These are phyloP conservation scores for Tribolium madens DNA, from an alignment of 1,140 invertebrate species.

Conservation along the genomic window DNA sequence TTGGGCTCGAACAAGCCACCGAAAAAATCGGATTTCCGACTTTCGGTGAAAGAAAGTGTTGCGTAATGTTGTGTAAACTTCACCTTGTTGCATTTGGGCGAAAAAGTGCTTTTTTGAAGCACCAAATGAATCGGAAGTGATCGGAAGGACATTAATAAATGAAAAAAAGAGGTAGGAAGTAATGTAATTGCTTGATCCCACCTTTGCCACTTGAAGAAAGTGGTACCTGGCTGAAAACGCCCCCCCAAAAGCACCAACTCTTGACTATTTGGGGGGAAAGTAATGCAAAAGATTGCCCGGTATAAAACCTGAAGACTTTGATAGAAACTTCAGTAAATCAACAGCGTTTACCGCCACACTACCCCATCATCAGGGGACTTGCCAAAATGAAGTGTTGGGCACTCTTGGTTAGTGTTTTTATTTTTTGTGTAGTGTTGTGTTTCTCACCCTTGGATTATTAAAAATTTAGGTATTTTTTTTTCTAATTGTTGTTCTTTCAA, in stretches of 20 bases:
- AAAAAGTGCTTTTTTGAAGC: not conserved
- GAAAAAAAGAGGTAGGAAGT: constrained; percentile 28
- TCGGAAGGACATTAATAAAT: not conserved
- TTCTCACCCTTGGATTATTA: constrained; percentile 35
- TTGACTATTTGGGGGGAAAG: constrained; percentile 50
- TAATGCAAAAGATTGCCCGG: constrained; percentile 54
- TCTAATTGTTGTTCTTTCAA: constrained; percentile 53
- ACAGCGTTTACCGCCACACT: constrained; percentile 56
- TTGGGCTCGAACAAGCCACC: not conserved
- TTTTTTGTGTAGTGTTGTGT: constrained; percentile 47
- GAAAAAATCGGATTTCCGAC: constrained; percentile 12
- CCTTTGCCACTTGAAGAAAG: constrained; percentile 19
- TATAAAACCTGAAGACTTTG: constrained; percentile 56
- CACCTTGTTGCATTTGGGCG: not conserved
- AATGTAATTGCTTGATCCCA: constrained; percentile 27
- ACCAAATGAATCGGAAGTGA: constrained; percentile 26
- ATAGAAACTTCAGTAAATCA: constrained; percentile 58
- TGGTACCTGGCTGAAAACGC: constrained; percentile 32
- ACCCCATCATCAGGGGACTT: constrained; percentile 49
- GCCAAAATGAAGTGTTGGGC: constrained; percentile 61
- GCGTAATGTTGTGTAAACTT: constrained; percentile 3
- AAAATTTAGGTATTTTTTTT: constrained; percentile 25
- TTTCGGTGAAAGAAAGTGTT: constrained; percentile 4
- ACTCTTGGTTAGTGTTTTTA: constrained; percentile 62
- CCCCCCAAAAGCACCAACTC: constrained; percentile 22